phyloP scores from a whole-genome alignment of 2,113 vertebrate species.

The Dermatemys mawii region DNA sequence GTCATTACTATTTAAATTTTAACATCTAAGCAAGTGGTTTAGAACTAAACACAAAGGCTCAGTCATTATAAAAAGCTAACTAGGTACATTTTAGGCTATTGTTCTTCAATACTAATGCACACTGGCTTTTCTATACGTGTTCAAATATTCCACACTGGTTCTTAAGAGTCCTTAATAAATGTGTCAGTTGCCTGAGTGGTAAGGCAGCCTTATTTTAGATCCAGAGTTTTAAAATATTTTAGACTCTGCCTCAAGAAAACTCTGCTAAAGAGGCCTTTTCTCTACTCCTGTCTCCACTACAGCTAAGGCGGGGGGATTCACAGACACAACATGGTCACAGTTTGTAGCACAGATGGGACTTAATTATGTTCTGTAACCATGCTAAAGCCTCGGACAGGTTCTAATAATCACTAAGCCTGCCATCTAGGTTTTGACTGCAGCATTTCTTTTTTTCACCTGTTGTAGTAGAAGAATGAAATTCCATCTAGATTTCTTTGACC shows the following conservation, averaged over 20 bases:
- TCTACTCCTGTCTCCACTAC: too few species aligned
- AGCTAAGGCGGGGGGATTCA: too few species aligned
- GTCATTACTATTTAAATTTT: background rate
- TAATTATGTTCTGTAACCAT: background rate
- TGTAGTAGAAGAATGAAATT: background rate
- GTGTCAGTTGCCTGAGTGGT: background rate
- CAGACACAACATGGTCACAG: too few species aligned
- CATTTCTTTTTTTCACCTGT: background rate
- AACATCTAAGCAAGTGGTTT: conserved; percentile 38
- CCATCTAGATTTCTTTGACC: background rate
- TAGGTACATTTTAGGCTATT: rapidly evolving
- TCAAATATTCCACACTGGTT: background rate
- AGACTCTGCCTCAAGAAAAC: too few species aligned
- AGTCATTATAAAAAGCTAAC: conserved; percentile 15
- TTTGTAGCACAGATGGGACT: background rate
- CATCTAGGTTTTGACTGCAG: background rate
- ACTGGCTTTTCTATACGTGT: background rate
- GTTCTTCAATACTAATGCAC: background rate
- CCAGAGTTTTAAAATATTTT: too few species aligned
- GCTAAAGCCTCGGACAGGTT: rapidly evolving
- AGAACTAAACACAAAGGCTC: conserved; percentile 34
- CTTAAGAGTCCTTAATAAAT: background rate
- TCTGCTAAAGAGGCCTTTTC: too few species aligned
- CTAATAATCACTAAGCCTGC: background rate
- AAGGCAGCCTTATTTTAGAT: background rate